A percentile compares a stretch with the other conserved stretches of the same genome.
Conservation (phyloP, 2,113 vertebrate genomes). For the Podarcis muralis region DNA sequence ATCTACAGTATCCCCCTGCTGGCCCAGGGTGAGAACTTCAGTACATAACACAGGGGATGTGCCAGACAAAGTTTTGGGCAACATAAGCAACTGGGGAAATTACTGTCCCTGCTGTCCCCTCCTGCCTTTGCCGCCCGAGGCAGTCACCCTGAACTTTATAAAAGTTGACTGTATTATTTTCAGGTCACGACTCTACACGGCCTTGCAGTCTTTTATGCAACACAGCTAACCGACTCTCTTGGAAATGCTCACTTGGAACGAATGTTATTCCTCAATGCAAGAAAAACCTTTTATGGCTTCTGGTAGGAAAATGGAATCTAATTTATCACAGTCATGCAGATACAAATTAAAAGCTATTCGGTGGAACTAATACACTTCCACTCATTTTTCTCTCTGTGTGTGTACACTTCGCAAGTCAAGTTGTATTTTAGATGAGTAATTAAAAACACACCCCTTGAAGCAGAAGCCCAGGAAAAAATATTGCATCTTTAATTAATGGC, state of each 20-base stretch:
- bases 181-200: background rate
- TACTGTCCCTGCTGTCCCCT: too few species aligned
- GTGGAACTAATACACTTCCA: background rate
- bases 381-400: background rate
- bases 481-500: constrained; percentile 48
- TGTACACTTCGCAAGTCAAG: background rate
- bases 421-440: background rate
- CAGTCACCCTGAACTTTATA: too few species aligned
- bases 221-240: background rate
- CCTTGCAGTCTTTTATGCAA: background rate
- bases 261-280: background rate
- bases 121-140: too few species aligned
- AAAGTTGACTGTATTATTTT: too few species aligned
- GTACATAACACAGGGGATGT: too few species aligned
- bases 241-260: background rate
- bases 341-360: background rate
- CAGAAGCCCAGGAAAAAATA: constrained; percentile 13
- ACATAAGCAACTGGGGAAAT: too few species aligned
- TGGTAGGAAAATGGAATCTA: background rate
- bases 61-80: too few species aligned
- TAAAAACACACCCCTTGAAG: constrained; percentile 1
- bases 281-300: background rate
- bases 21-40: too few species aligned
- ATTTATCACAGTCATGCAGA: background rate
- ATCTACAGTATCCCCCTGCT: too few species aligned